Percentiles rank a stretch among this genome's conserved stretches.
Conservation (phyloP, 1,140 invertebrate genomes). For the Prorops nasuta region DNA sequence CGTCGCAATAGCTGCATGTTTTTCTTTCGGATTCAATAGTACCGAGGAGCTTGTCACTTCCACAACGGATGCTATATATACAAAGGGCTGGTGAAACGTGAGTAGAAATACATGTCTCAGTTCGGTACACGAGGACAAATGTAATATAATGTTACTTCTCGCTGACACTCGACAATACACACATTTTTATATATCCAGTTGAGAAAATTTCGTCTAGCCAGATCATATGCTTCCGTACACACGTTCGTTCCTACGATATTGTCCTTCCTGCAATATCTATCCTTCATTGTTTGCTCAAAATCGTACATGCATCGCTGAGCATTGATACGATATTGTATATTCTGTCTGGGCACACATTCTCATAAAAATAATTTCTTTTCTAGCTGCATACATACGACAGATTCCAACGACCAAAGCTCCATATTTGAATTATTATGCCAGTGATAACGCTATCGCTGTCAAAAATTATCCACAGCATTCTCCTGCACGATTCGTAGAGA, state of each 20-base stretch:
- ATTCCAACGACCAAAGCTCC: too few relatives aligned
- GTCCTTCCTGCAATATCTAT: too few relatives aligned
- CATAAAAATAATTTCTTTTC: too few relatives aligned
- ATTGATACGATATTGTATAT: too few relatives aligned
- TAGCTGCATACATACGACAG: too few relatives aligned
- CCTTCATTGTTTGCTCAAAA: too few relatives aligned
- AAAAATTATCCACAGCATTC: too few relatives aligned
- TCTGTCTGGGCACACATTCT: too few relatives aligned
- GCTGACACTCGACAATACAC: constrained; percentile 21
- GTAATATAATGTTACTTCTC: constrained; percentile 31
- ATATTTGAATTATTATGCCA: too few relatives aligned
- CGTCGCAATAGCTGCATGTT: constrained; percentile 3
- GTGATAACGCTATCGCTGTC: too few relatives aligned
- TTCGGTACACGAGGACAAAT: constrained; percentile 31
- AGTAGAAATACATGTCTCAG: constrained; percentile 29
- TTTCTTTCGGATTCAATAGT: constrained; percentile 19
- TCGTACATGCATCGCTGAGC: too few relatives aligned
- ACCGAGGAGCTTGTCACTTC: constrained; percentile 18
- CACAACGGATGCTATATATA: constrained; percentile 14
- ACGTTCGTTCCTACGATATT: background rate
- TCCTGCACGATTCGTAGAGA: too few relatives aligned
- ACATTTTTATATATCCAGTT: constrained; percentile 26
- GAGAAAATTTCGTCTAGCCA: constrained; percentile 23
- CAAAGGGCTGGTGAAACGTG: constrained; percentile 24
- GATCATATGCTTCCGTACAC: background rate